Evolutionary conservation across 2,888 invertebrate species (phyloP).

Genomic region (Teleogryllus oceanicus): DNA sequence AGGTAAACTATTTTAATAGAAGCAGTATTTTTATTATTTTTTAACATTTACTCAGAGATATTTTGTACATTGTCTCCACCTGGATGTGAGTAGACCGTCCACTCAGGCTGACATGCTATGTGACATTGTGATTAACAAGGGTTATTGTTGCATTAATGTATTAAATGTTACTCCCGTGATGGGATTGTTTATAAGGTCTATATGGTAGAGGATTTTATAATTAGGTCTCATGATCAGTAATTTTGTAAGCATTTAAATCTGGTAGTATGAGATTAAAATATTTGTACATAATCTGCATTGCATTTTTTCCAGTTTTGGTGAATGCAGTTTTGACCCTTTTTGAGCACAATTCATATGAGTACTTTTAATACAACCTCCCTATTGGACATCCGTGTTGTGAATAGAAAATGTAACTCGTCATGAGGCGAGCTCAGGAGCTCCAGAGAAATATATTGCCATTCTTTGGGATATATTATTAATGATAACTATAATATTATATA

Average conservation of each 20-base stretch:
- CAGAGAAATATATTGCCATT: constrained; percentile 25
- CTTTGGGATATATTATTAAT: constrained; percentile 29
- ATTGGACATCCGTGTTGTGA: constrained; percentile 29
- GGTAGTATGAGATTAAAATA: constrained; percentile 4
- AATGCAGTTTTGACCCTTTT: constrained; percentile 11
- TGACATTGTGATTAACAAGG: constrained; percentile 19
- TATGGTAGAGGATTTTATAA: constrained; percentile 18
- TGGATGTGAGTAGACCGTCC: constrained; percentile 29
- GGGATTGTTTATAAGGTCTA: background rate
- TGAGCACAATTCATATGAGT: constrained; percentile 21
- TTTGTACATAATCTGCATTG: constrained; percentile 18
- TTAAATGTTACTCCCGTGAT: background rate
- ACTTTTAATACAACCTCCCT: constrained; percentile 18
- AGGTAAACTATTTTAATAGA: constrained; percentile 35
- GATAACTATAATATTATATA: constrained; percentile 29
- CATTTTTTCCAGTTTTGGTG: constrained; percentile 5
- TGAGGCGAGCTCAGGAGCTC: constrained; percentile 21
- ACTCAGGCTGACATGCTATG: constrained; percentile 5
- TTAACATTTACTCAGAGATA: constrained; percentile 27
- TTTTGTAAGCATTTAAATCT: constrained; percentile 18
- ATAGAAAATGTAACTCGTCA: background rate
- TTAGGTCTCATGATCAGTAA: constrained; percentile 18
- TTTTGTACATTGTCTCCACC: constrained; percentile 25
- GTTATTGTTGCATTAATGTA: constrained; percentile 22
- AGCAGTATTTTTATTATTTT: constrained; percentile 33